These are phyloP conservation scores for Amphibalanus amphitrite DNA, from an alignment of 1,140 invertebrate genomes.

Conservation along the genomic window DNA sequence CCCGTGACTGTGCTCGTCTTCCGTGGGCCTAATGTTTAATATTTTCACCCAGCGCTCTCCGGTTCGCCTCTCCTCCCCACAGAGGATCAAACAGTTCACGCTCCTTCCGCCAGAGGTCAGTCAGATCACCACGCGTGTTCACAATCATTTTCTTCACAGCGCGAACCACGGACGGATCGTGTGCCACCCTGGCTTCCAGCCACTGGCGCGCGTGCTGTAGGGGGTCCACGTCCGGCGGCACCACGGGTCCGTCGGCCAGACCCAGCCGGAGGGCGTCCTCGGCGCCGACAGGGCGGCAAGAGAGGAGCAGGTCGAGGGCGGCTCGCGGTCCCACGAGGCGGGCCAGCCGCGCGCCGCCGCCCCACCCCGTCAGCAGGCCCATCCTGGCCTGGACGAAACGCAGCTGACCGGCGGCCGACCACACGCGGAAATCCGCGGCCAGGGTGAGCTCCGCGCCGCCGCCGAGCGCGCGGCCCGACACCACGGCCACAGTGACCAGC, in stretches of 20 bases:
- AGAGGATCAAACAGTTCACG: conserved; percentile 27
- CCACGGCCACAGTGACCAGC: conserved; percentile 32
- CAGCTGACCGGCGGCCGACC: conserved; percentile 27
- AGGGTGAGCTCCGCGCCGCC: conserved; percentile 40
- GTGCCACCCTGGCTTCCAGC: conserved; percentile 23
- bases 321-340: conserved; percentile 28
- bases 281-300: conserved; percentile 25
- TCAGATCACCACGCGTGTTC: conserved; percentile 17
- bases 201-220: conserved; percentile 24
- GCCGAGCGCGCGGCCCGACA: conserved; percentile 37
- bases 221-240: conserved; percentile 7
- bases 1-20: too few species aligned
- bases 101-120: conserved; percentile 26
- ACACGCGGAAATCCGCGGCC: conserved; percentile 37
- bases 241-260: conserved; percentile 23
- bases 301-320: conserved; percentile 31
- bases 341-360: conserved; percentile 32
- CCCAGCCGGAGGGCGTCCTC: conserved; percentile 27
- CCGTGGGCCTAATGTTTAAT: conserved; percentile 23
- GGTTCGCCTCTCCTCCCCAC: conserved; percentile 31
- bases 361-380: conserved; percentile 40
- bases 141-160: conserved; percentile 29
- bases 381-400: conserved; percentile 39
- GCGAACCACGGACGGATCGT: conserved; percentile 22
- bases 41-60: conserved; percentile 23